Percentiles rank a stretch among this genome's conserved stretches.
These are phyloP conservation scores for Antrozous pallidus DNA, from an alignment of 2,797 vertebrate genomes.

Conservation along the genomic window DNA sequence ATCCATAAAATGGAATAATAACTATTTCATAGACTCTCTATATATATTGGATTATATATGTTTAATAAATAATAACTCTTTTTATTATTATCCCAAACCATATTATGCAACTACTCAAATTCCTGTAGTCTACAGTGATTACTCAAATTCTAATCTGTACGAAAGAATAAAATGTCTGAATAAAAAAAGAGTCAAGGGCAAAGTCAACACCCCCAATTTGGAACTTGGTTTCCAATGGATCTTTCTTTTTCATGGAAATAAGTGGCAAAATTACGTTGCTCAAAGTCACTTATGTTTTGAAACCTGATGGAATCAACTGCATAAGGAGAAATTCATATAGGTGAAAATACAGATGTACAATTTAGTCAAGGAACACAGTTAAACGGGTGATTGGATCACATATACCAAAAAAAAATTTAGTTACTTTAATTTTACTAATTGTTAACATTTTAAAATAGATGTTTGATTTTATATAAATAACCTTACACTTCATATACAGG, in stretches of 20 bases:
- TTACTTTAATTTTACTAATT: background rate
- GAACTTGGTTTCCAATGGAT: background rate
- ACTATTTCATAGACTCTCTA: background rate
- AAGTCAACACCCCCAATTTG: background rate
- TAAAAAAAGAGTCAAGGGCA: background rate
- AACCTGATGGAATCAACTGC: background rate
- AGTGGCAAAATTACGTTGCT: background rate
- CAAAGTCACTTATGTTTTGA: constrained; percentile 1
- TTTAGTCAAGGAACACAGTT: background rate
- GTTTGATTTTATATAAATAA: background rate
- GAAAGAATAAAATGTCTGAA: background rate
- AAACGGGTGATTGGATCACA: background rate
- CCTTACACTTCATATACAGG: background rate
- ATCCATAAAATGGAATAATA: background rate
- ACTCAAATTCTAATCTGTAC: background rate
- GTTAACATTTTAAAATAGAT: constrained; percentile 30
- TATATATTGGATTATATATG: background rate
- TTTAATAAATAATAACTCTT: no score
- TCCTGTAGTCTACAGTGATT: background rate
- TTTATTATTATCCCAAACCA: background rate
- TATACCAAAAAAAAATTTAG: background rate
- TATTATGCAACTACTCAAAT: constrained; percentile 8
- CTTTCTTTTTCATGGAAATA: background rate
- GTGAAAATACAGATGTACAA: background rate
- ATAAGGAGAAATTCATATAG: background rate